Conservation (phyloP, 2,797 vertebrate species). For the Artibeus jamaicensis region DNA sequence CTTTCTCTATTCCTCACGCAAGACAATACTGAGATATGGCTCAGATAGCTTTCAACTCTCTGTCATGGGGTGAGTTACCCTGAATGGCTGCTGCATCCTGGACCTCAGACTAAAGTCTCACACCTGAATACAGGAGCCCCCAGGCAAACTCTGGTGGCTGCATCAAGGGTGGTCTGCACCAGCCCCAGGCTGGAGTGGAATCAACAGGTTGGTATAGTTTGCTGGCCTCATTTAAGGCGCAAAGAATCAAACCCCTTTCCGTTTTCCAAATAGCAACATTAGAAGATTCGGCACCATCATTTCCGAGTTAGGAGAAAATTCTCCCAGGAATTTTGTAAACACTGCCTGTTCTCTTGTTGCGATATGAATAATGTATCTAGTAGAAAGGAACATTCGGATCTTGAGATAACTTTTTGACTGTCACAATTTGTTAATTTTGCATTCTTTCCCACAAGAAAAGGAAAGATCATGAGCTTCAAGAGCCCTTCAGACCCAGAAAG, state of each 20-base stretch:
- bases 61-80: not conserved
- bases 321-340: not conserved
- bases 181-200: not conserved
- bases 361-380: slow-evolving; percentile 10
- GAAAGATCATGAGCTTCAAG: not conserved
- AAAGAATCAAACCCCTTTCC: not conserved
- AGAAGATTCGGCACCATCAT: not conserved
- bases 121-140: not conserved
- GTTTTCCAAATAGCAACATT: not conserved
- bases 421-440: slow-evolving; percentile 7
- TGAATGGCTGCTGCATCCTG: not conserved
- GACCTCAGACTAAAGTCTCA: not conserved
- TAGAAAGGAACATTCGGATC: slow-evolving; percentile 19
- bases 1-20: not conserved
- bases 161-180: not conserved
- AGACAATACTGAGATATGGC: not conserved
- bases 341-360: not conserved
- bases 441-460: slow-evolving; percentile 8
- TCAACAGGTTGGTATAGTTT: not conserved
- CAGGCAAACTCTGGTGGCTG: not conserved
- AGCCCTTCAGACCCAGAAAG: not conserved
- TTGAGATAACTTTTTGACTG: not conserved
- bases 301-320: not conserved
- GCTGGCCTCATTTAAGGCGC: not conserved
- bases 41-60: not conserved